These are phyloP conservation scores for Drosophila parthenogenetica DNA, from an alignment of 2,888 invertebrate species.

Conservation along the genomic window DNA sequence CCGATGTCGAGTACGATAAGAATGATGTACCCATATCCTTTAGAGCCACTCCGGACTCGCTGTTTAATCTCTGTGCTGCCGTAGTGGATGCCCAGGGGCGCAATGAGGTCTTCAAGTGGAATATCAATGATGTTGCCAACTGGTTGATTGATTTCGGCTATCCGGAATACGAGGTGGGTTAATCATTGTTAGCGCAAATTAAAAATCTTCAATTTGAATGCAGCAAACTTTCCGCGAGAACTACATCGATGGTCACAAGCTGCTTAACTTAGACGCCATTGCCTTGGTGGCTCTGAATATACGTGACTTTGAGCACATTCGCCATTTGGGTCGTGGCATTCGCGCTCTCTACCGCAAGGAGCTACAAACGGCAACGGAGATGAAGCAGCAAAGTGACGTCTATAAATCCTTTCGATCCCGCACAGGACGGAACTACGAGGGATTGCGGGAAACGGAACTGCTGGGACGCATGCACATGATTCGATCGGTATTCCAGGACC, in stretches of 20 bases:
- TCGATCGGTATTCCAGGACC: slow-evolving; percentile 83
- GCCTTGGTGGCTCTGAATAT: slow-evolving; percentile 86
- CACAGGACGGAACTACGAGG: slow-evolving; percentile 86
- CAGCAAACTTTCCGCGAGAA: slow-evolving; percentile 85
- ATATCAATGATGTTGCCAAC: slow-evolving; percentile 84
- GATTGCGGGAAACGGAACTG: slow-evolving; percentile 85
- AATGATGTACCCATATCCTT: slow-evolving; percentile 68
- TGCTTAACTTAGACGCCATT: slow-evolving; percentile 86
- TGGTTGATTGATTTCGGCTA: slow-evolving; percentile 86
- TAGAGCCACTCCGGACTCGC: slow-evolving; percentile 85
- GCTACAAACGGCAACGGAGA: slow-evolving; percentile 73
- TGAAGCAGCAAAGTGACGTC: slow-evolving; percentile 85
- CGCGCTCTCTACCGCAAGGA: slow-evolving; percentile 85
- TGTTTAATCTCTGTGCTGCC: slow-evolving; percentile 82
- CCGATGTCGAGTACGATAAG: slow-evolving; percentile 65
- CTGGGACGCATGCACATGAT: slow-evolving; percentile 87
- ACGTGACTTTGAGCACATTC: slow-evolving; percentile 85
- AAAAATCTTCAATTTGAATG: neutral
- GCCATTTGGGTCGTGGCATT: slow-evolving; percentile 82
- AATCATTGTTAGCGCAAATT: fast-evolving
- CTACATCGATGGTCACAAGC: slow-evolving; percentile 85
- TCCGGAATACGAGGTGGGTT: slow-evolving; percentile 86
- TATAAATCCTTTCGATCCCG: slow-evolving; percentile 86
- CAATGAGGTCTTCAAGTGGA: slow-evolving; percentile 86
- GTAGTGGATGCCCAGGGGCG: slow-evolving; percentile 84